Percentiles rank a stretch among this genome's conserved stretches.
Evolutionary conservation across 2,888 invertebrate species (phyloP).

Genomic region (Mythimna vitellina): DNA sequence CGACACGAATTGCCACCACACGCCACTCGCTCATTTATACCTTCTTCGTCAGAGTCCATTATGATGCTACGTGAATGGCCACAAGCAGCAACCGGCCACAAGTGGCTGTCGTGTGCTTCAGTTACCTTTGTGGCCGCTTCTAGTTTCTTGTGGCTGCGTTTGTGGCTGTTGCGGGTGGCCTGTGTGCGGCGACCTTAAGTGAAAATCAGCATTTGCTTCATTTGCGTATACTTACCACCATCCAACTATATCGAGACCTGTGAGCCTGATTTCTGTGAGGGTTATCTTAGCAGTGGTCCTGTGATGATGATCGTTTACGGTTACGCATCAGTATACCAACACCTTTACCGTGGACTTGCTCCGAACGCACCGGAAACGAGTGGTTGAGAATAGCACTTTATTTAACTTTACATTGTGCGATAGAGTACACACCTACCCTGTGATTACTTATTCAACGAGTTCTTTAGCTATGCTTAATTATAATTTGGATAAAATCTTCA

Average conservation of each 20-base stretch:
- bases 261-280: not conserved
- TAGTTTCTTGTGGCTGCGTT: no score
- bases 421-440: conserved; percentile 42
- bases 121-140: no score
- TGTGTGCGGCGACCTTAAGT: no score
- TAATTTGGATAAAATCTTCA: conserved; percentile 15
- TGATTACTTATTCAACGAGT: conserved; percentile 60
- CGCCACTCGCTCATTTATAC: no score
- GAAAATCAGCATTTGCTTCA: not conserved
- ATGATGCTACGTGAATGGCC: no score
- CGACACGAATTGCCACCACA: no score
- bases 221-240: not conserved
- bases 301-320: not conserved
- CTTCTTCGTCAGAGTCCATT: no score
- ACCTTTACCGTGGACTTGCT: conserved; percentile 28
- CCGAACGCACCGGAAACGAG: conserved; percentile 69
- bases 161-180: no score
- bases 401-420: conserved; percentile 63
- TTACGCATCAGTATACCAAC: conserved; percentile 28
- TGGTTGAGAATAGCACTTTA: conserved; percentile 71
- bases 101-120: no score
- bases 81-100: no score
- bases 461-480: conserved; percentile 51
- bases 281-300: not conserved
- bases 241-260: not conserved